Conservation (phyloP, 2,888 invertebrate species). For the Dynastes hyllus region DNA sequence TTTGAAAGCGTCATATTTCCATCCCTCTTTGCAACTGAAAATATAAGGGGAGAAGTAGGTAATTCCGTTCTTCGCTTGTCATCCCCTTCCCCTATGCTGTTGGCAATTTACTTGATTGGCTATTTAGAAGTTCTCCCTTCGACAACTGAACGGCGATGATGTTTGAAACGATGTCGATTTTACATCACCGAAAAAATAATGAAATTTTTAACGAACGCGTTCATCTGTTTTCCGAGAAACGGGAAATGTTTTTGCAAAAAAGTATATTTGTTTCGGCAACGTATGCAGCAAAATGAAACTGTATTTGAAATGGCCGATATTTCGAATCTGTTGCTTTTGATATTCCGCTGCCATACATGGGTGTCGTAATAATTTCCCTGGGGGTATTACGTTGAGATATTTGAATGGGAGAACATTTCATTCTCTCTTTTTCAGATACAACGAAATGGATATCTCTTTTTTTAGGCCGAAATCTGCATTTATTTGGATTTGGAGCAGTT, state of each 20-base stretch:
- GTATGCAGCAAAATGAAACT: neutral
- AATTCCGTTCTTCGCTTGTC: constrained; percentile 4
- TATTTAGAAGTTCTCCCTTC: constrained; percentile 19
- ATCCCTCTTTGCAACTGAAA: constrained; percentile 1
- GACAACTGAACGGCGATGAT: constrained; percentile 33
- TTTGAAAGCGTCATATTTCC: constrained; percentile 29
- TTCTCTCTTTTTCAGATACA: too few species aligned
- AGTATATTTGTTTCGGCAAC: constrained; percentile 7
- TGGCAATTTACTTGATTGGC: constrained; percentile 28
- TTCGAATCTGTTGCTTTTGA: constrained; percentile 19
- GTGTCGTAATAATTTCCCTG: constrained; percentile 8
- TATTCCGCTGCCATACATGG: neutral
- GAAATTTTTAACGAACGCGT: neutral
- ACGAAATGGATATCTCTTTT: too few species aligned
- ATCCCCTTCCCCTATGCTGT: constrained; percentile 13
- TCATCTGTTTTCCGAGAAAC: neutral
- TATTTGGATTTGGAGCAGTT: too few species aligned
- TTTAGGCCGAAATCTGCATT: too few species aligned
- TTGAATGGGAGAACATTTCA: too few species aligned
- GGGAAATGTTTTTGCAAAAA: neutral
- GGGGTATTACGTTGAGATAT: neutral
- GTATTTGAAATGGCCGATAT: constrained; percentile 5
- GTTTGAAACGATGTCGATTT: constrained; percentile 22
- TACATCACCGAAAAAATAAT: constrained; percentile 24
- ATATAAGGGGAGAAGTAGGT: constrained; percentile 5